Evolutionary conservation across 2,113 vertebrate genomes (phyloP).

Genomic region (Cranoglanis bouderius): DNA sequence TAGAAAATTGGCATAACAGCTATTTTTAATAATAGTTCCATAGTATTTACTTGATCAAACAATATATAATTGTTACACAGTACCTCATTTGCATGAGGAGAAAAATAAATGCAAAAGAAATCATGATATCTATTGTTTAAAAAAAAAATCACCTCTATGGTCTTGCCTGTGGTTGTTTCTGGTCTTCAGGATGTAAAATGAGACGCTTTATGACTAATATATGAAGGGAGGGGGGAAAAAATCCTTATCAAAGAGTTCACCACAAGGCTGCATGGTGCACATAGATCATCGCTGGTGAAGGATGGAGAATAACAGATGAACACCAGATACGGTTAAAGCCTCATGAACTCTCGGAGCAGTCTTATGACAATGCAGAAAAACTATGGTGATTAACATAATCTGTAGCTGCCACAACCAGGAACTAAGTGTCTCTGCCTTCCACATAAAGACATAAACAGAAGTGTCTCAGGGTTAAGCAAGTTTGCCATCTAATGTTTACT

Average conservation of each 20-base stretch:
- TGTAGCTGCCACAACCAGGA: not conserved
- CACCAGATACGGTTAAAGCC: not conserved
- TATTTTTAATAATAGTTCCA: too few relatives aligned
- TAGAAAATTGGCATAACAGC: not conserved
- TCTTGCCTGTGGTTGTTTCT: not conserved
- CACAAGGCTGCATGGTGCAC: not conserved
- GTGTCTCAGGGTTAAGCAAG: conserved; percentile 20
- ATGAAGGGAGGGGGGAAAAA: not conserved
- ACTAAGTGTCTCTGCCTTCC: not conserved
- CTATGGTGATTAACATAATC: not conserved
- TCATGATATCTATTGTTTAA: not conserved
- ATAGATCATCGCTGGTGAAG: not conserved
- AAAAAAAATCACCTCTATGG: not conserved
- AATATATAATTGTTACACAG: not conserved
- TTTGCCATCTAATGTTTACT: conserved; percentile 50
- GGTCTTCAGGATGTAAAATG: not conserved
- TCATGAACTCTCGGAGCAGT: not conserved
- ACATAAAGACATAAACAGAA: not conserved
- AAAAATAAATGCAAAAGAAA: not conserved
- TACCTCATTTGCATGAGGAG: not conserved
- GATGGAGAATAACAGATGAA: conserved; percentile 10
- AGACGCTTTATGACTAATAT: conserved; percentile 4
- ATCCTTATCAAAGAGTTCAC: not conserved
- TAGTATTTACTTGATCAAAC: not conserved
- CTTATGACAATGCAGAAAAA: conserved; percentile 6